phyloP scores from a whole-genome alignment of 2,797 vertebrate genomes.

The Lycodopsis pacificus region DNA sequence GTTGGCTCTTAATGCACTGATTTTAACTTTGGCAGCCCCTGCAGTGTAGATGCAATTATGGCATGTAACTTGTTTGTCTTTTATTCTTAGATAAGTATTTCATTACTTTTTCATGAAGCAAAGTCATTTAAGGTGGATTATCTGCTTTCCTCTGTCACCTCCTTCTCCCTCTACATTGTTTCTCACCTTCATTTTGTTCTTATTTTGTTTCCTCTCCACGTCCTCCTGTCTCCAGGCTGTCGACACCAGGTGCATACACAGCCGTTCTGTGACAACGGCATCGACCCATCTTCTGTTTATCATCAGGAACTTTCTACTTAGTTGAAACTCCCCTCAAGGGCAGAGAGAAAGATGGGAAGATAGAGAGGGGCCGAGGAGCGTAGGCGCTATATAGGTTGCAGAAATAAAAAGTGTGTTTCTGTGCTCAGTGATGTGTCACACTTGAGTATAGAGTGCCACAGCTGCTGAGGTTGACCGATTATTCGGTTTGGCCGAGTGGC shows the following conservation, averaged over 20 bases:
- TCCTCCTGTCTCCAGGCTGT: constrained; percentile 36
- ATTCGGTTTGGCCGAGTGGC: neutral
- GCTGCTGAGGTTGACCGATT: neutral
- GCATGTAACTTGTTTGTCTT: neutral
- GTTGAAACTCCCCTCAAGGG: constrained; percentile 50
- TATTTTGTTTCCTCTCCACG: neutral
- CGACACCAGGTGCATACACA: constrained; percentile 61
- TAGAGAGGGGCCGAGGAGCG: neutral
- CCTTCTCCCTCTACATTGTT: neutral
- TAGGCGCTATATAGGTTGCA: neutral
- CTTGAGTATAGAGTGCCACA: constrained; percentile 32
- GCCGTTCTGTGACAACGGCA: constrained; percentile 56
- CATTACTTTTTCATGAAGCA: neutral
- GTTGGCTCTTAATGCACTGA: neutral
- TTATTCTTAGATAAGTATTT: constrained; percentile 1
- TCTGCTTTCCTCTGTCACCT: neutral
- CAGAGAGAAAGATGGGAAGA: constrained; percentile 7
- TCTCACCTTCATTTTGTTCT: neutral
- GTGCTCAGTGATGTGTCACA: neutral
- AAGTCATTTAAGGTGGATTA: constrained; percentile 4
- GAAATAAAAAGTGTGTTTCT: neutral
- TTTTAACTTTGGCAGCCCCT: constrained; percentile 1
- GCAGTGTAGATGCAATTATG: constrained; percentile 6
- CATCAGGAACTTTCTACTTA: constrained; percentile 24
- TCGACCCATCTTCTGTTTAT: constrained; percentile 35